A percentile compares a stretch with the other conserved stretches of the same genome.
phyloP scores from a whole-genome alignment of 1,140 invertebrate genomes.

The Drosophila ficusphila region DNA sequence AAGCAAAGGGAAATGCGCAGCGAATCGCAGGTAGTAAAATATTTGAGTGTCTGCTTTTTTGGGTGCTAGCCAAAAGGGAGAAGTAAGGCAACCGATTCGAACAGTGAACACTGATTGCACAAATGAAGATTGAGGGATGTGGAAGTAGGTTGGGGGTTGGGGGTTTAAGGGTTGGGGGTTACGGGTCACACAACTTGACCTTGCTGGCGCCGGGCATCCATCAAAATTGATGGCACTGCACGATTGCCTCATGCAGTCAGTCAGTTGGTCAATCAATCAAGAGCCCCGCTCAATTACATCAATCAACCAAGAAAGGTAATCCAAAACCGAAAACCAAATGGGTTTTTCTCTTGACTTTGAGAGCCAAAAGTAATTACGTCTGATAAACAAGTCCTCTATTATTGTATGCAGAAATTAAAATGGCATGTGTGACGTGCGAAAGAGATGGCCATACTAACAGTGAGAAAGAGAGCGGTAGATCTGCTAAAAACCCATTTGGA shows the following conservation, averaged over 20 bases:
- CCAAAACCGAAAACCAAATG: slow-evolving; percentile 41
- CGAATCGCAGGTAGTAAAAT: slow-evolving; percentile 58
- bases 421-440: not conserved
- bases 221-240: slow-evolving; percentile 52
- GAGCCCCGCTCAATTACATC: slow-evolving; percentile 51
- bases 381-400: slow-evolving; percentile 24
- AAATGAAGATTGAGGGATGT: slow-evolving; percentile 33
- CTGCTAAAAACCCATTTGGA: slow-evolving; percentile 29
- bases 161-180: too few species aligned
- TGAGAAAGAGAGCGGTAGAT: not conserved
- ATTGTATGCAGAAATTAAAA: slow-evolving; percentile 8
- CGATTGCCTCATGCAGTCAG: slow-evolving; percentile 27
- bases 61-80: slow-evolving; percentile 4
- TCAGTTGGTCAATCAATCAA: slow-evolving; percentile 45
- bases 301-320: slow-evolving; percentile 50
- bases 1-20: slow-evolving; percentile 35
- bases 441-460: not conserved
- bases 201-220: slow-evolving; percentile 52
- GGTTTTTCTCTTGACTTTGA: slow-evolving; percentile 15
- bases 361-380: slow-evolving; percentile 32
- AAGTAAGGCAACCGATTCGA: slow-evolving; percentile 11
- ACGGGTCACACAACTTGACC: slow-evolving; percentile 38
- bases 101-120: slow-evolving; percentile 43
- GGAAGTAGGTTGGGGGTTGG: not conserved
- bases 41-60: slow-evolving; percentile 36